A percentile compares a stretch with the other conserved stretches of the same genome.
Evolutionary conservation across 2,888 invertebrate genomes (phyloP).

Genomic region (Dynastes hyllus): DNA sequence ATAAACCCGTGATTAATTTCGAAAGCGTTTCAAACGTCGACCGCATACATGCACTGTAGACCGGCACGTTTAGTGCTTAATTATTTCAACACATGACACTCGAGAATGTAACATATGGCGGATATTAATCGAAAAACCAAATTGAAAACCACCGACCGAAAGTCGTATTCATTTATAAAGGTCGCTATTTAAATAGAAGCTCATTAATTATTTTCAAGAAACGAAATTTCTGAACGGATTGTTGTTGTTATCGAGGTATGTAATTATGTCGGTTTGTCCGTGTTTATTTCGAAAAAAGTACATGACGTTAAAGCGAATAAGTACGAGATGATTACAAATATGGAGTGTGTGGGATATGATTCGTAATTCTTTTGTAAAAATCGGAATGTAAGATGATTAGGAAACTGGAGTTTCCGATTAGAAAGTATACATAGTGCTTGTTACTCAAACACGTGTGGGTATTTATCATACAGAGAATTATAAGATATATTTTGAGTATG

Average conservation of each 20-base stretch:
- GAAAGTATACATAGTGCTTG: not conserved
- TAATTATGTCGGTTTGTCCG: not conserved
- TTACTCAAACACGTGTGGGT: not conserved
- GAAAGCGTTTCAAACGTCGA: not conserved
- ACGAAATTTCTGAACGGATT: conserved; percentile 8
- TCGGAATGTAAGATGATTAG: no score
- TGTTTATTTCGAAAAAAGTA: conserved; percentile 2
- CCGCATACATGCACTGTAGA: not conserved
- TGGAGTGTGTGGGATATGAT: no score
- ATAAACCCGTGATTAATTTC: not conserved
- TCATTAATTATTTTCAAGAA: conserved; percentile 30
- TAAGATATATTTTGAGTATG: no score
- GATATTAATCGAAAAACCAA: conserved; percentile 36
- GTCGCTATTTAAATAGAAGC: conserved; percentile 18
- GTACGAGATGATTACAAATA: no score
- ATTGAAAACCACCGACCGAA: conserved; percentile 24
- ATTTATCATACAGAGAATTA: not conserved
- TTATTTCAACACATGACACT: conserved; percentile 31
- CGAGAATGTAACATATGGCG: conserved; percentile 29
- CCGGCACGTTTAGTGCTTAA: not conserved
- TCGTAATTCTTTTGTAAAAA: no score
- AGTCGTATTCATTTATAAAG: conserved; percentile 25
- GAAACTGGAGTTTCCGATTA: no score
- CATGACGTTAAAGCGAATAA: no score
- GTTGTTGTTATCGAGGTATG: not conserved